phyloP scores from a whole-genome alignment of 2,797 vertebrate species.

The Oreochromis grahami region DNA sequence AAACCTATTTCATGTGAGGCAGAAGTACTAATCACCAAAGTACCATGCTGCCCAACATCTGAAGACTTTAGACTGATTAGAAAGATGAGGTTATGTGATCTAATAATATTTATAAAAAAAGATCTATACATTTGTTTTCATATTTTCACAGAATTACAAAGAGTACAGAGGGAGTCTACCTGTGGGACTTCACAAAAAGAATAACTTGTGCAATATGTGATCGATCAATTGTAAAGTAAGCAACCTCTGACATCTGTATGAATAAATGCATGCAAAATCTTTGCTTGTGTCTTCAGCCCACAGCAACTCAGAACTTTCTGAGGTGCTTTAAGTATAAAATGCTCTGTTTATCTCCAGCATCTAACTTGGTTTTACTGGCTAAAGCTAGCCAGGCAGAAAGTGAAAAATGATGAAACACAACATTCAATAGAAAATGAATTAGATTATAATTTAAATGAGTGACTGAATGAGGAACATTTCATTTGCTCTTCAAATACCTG shows the following conservation, averaged over 20 bases:
- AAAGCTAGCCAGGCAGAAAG: rapidly evolving
- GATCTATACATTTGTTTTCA: not conserved
- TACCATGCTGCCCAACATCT: not conserved
- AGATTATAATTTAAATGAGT: not conserved
- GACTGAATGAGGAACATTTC: not conserved
- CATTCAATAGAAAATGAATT: not conserved
- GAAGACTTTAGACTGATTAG: not conserved
- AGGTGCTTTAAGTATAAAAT: not conserved
- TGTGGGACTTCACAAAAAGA: not conserved
- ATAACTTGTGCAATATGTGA: not conserved
- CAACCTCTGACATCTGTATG: not conserved
- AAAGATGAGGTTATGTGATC: not conserved
- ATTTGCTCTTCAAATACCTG: not conserved
- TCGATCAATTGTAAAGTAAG: not conserved
- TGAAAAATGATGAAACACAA: rapidly evolving
- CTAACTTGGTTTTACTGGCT: not conserved
- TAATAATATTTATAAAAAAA: rapidly evolving
- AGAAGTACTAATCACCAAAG: not conserved
- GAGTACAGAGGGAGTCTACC: not conserved
- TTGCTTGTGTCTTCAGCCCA: not conserved
- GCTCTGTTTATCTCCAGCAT: rapidly evolving
- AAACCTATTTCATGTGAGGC: not conserved
- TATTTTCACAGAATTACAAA: not conserved
- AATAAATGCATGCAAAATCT: not conserved
- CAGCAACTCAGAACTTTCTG: not conserved